Evolutionary conservation across 2,797 vertebrate genomes (phyloP).

Genomic region (Orientallactaga sibirica): DNA sequence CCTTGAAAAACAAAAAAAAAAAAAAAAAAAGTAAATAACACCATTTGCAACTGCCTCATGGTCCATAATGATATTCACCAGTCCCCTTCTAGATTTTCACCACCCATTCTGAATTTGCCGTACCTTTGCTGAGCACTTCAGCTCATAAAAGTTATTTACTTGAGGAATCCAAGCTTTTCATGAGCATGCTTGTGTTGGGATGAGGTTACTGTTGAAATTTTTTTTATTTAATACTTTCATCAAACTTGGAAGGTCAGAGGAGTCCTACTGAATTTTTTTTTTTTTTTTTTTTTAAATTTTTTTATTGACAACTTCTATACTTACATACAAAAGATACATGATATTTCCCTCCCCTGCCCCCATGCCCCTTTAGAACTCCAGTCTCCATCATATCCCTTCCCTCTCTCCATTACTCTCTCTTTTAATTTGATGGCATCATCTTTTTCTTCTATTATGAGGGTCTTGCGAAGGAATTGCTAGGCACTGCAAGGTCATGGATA

Average conservation of each 20-base stretch:
- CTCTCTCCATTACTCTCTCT: too few relatives aligned
- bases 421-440: too few relatives aligned
- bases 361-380: too few relatives aligned
- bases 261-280: neutral
- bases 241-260: neutral
- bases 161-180: neutral
- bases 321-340: too few relatives aligned
- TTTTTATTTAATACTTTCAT: constrained; percentile 38
- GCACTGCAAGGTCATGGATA: too few relatives aligned
- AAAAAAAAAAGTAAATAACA: neutral
- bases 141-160: neutral
- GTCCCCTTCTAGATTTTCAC: neutral
- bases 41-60: neutral
- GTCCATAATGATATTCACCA: neutral
- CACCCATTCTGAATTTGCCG: neutral
- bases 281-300: too few relatives aligned
- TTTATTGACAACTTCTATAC: too few relatives aligned
- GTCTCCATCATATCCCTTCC: too few relatives aligned
- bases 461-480: too few relatives aligned
- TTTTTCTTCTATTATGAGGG: neutral
- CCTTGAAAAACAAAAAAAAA: too few relatives aligned
- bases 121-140: neutral
- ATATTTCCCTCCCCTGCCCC: too few relatives aligned
- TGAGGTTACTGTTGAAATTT: neutral
- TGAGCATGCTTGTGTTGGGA: neutral